Percentiles rank a stretch among this genome's conserved stretches.
Conservation (phyloP, 2,797 vertebrate genomes). For the Phataginus tricuspis region DNA sequence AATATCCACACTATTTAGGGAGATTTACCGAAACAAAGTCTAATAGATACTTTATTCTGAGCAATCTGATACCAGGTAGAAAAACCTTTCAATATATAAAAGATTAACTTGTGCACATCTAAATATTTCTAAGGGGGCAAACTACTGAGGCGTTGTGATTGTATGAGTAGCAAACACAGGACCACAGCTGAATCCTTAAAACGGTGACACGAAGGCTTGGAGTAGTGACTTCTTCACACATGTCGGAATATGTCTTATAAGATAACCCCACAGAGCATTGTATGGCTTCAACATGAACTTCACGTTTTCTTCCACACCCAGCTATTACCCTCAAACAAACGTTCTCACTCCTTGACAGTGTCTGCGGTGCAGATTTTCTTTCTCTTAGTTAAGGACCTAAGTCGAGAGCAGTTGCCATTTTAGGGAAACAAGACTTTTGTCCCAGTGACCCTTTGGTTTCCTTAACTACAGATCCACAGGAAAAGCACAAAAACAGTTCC, state of each 20-base stretch:
- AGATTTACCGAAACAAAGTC: constrained; percentile 78
- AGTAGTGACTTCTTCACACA: constrained; percentile 52
- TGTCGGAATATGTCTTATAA: neutral
- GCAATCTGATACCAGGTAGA: constrained; percentile 81
- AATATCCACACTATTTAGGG: constrained; percentile 74
- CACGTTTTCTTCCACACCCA: neutral
- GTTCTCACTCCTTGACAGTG: neutral
- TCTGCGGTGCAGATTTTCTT: constrained; percentile 41
- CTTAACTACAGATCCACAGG: constrained; percentile 73
- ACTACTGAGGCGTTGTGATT: constrained; percentile 74
- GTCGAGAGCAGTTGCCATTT: neutral
- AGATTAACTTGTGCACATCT: constrained; percentile 83
- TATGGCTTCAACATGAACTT: constrained; percentile 66
- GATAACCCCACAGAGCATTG: constrained; percentile 40
- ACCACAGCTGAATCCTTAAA: constrained; percentile 67
- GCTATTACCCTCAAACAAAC: neutral
- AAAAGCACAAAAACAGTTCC: constrained; percentile 74
- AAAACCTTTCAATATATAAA: constrained; percentile 84
- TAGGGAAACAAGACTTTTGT: neutral
- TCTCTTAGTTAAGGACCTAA: constrained; percentile 59
- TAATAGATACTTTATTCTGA: constrained; percentile 79
- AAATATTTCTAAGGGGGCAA: constrained; percentile 77
- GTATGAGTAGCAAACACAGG: constrained; percentile 52
- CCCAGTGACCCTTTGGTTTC: constrained; percentile 18
- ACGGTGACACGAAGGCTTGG: constrained; percentile 65